Evolutionary conservation across 2,797 vertebrate genomes (phyloP).

Genomic region (Botia almorhae): DNA sequence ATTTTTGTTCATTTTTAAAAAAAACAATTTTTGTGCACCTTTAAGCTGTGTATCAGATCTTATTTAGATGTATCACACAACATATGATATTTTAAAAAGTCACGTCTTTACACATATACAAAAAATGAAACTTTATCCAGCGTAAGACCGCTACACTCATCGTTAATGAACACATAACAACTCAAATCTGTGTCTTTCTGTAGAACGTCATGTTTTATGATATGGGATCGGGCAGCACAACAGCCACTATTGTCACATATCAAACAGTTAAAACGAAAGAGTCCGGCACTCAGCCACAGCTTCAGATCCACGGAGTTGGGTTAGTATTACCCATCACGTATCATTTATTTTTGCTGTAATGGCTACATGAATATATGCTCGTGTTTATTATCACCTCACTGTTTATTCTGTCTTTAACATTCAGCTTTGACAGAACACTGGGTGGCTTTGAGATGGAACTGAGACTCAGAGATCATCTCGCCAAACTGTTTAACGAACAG

Average conservation of each 20-base stretch:
- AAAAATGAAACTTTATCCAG: no score
- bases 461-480: constrained; percentile 88
- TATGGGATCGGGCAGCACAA: constrained; percentile 94
- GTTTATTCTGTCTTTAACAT: not conserved
- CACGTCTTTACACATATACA: no score
- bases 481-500: constrained; percentile 87
- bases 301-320: constrained; percentile 94
- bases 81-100: no score
- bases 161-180: no score
- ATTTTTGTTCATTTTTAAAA: no score
- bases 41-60: no score
- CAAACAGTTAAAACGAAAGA: constrained; percentile 96
- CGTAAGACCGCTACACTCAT: no score
- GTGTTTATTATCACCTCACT: not conserved
- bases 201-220: constrained; percentile 98
- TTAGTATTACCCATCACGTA: constrained; percentile 75
- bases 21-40: no score
- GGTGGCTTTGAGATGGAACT: constrained; percentile 95
- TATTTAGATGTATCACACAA: no score
- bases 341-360: no score
- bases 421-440: constrained; percentile 90
- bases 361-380: no score
- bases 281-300: constrained; percentile 87
- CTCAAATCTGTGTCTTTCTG: constrained; percentile 46
- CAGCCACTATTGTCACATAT: constrained; percentile 92